Evolutionary conservation across 2,797 vertebrate species (phyloP).

Genomic region (Scomberomorus guttatus): DNA sequence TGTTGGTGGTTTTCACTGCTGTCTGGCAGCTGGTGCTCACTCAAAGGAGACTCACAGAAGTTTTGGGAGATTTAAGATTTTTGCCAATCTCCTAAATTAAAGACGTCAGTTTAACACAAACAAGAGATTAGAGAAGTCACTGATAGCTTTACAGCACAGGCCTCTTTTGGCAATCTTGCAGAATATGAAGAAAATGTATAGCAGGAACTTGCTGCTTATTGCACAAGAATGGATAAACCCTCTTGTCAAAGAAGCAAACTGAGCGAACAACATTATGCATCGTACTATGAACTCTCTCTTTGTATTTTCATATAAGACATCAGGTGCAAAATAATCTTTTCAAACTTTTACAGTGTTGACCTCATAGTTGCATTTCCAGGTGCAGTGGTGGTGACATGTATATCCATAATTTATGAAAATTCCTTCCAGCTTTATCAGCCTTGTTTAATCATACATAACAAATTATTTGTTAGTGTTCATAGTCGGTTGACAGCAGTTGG

Average conservation of each 20-base stretch:
- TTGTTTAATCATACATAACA: neutral
- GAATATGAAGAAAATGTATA: neutral
- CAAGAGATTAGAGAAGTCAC: too few relatives aligned
- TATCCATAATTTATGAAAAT: slow-evolving; percentile 21
- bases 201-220: neutral
- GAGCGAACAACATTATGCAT: neutral
- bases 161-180: neutral
- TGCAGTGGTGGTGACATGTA: neutral
- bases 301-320: neutral
- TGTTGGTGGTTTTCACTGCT: neutral
- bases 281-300: slow-evolving; percentile 19
- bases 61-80: neutral
- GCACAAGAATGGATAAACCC: neutral
- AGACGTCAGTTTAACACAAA: neutral
- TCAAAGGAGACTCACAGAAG: too few relatives aligned
- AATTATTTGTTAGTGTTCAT: neutral
- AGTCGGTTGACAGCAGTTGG: neutral
- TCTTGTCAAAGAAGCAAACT: neutral
- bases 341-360: neutral
- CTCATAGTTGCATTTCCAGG: neutral
- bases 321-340: neutral
- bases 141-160: too few relatives aligned
- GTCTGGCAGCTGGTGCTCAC: neutral
- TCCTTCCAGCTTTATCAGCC: too few relatives aligned
- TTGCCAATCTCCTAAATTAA: neutral